Percentiles rank a stretch among this genome's conserved stretches.
phyloP scores from a whole-genome alignment of 2,888 invertebrate genomes.

The Blera fallax region DNA sequence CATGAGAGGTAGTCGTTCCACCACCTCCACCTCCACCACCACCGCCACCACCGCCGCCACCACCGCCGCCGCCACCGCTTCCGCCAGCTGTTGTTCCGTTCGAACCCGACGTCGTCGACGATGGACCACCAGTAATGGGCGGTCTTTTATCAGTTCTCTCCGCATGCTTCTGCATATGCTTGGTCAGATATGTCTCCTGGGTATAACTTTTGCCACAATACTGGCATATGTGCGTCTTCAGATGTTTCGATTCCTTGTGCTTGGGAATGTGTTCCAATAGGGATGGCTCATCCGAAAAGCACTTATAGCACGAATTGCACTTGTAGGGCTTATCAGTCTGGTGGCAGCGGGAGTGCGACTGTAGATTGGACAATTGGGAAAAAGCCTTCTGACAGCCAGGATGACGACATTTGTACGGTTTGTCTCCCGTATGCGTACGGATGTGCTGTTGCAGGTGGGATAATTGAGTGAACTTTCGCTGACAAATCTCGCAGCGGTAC shows the following conservation, averaged over 20 bases:
- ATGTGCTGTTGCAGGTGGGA: slow-evolving; percentile 99
- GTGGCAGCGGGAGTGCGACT: slow-evolving; percentile 99
- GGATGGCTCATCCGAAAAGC: slow-evolving; percentile 98
- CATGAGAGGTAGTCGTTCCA: slow-evolving; percentile 59
- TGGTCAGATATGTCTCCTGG: slow-evolving; percentile 99
- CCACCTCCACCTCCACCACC: slow-evolving; percentile 75
- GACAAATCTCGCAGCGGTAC: slow-evolving; percentile 98
- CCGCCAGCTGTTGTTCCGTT: slow-evolving; percentile 83
- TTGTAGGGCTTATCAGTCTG: slow-evolving; percentile 99
- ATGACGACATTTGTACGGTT: slow-evolving; percentile 98
- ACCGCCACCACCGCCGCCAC: slow-evolving; percentile 76
- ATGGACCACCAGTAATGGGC: slow-evolving; percentile 85
- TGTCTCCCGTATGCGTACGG: slow-evolving; percentile 99
- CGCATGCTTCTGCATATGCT: slow-evolving; percentile 99
- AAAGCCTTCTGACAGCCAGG: slow-evolving; percentile 99
- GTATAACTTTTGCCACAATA: slow-evolving; percentile 99
- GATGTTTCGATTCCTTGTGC: slow-evolving; percentile 99
- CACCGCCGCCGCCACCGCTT: slow-evolving; percentile 75
- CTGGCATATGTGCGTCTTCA: slow-evolving; percentile 99
- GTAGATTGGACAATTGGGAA: slow-evolving; percentile 99
- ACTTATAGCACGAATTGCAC: slow-evolving; percentile 99
- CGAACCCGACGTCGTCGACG: slow-evolving; percentile 40
- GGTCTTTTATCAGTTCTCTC: slow-evolving; percentile 95
- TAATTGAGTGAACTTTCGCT: slow-evolving; percentile 98
- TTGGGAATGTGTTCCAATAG: slow-evolving; percentile 99